Evolutionary conservation across 2,113 vertebrate species (phyloP).

Genomic region (Anseranas semipalmata): DNA sequence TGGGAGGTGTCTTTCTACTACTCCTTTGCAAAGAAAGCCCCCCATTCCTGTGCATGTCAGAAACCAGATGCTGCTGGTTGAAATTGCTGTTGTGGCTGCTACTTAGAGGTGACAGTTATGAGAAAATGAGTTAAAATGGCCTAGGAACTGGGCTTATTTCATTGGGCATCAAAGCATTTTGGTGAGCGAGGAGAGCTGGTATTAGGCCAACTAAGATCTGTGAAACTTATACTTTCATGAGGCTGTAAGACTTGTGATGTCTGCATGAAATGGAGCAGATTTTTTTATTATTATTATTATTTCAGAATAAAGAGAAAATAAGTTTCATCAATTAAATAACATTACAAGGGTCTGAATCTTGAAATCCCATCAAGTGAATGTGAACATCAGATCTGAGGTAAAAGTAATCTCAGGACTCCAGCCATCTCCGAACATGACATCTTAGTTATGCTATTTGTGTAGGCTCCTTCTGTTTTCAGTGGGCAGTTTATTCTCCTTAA

Average conservation of each 20-base stretch:
- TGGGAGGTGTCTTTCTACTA: neutral
- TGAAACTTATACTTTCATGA: neutral
- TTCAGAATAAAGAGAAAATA: neutral
- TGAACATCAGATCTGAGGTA: neutral
- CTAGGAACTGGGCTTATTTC: neutral
- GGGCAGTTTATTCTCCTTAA: neutral
- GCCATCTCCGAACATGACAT: neutral
- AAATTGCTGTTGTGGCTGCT: accelerated
- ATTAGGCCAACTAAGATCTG: neutral
- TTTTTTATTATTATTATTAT: too few species aligned
- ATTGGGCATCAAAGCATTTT: accelerated
- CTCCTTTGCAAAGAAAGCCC: neutral
- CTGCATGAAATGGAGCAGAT: neutral
- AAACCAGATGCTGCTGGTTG: neutral
- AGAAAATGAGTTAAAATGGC: neutral
- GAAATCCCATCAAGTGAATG: neutral
- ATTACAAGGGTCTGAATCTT: neutral
- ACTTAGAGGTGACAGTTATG: neutral
- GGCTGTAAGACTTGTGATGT: neutral
- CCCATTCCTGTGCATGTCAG: neutral
- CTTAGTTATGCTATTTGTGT: neutral
- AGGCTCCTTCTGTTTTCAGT: neutral
- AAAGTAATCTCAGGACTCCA: neutral
- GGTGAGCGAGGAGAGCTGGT: neutral
- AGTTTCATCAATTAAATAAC: neutral